Base-by-base conservation (phyloP, 2,797 vertebrate genomes). In the Lacerta bilineata region DNA sequence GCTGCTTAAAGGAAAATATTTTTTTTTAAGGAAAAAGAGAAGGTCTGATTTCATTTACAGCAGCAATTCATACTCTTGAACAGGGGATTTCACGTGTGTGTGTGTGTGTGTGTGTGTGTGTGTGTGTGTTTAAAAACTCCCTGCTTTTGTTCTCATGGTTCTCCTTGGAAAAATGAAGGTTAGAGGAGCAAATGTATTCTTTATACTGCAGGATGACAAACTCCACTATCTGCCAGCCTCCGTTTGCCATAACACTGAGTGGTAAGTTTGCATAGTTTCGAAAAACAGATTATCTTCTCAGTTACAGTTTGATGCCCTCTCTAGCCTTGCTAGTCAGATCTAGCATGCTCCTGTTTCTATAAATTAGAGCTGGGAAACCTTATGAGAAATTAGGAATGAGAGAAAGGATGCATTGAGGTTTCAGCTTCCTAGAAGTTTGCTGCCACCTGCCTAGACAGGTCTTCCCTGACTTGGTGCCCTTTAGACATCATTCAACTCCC, bases 1-100 rank as follows among this genome's bases (percentile, higher is more conserved):
- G 10, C 4, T 69, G 25, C 23, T 36, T 89, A 89, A 76, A 50
- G 72, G 91, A 93, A 90, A 91, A 87, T 80, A 25, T 83, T 46
- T 69, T 46, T 69, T 27, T 50, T 8, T 3, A 10, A 64, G 39
- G 66, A 25, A 27, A 68, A 64, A 46, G 86, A 93, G 50, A n/a
- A 8, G 87, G 1, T 8, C 72, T 20, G 20, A 13, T 89, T 88
- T 92, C 83, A 59, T 90, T 92, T 36, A 81, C 41, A 50, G 27
- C 78, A 41, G 88, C 69, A 81, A 64, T 39, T 80, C 25, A 68
- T 0, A 46, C 83, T 87, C 83, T 80, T 81, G 20, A 2, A 27
- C 43, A 36, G 46, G 77, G 80, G 88, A 10, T 83, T 89, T 88
- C 5, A 61, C 3, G 33, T 33, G 33, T 33, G 1, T 33, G 33